Percentiles rank a stretch among this genome's conserved stretches.
Conservation (phyloP, 2,888 invertebrate species). For the Tigriopus californicus region DNA sequence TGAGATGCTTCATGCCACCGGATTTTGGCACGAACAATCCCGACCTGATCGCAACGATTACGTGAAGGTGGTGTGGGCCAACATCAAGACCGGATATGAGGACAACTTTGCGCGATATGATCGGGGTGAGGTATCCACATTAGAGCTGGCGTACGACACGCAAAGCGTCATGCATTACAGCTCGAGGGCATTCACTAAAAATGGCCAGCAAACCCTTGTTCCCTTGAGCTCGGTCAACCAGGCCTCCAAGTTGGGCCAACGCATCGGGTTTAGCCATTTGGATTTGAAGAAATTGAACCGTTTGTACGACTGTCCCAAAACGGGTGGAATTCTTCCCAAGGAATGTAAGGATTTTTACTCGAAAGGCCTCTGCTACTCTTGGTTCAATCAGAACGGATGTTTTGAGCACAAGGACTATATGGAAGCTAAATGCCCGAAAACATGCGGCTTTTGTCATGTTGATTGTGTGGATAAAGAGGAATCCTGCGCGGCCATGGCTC, state of each 20-base stretch:
- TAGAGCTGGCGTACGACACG: constrained; percentile 33
- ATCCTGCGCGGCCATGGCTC: no score
- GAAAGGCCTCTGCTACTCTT: no score
- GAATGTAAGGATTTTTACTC: no score
- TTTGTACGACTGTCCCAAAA: not conserved
- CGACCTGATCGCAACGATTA: constrained; percentile 49
- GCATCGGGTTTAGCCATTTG: not conserved
- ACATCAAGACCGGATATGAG: constrained; percentile 33
- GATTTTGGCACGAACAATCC: not conserved
- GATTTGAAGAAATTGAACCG: not conserved
- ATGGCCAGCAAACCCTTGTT: not conserved
- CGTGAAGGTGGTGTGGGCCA: constrained; percentile 50
- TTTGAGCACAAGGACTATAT: no score
- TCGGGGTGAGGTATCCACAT: constrained; percentile 26
- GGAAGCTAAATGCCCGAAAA: no score
- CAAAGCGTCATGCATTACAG: constrained; percentile 36
- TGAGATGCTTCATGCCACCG: not conserved
- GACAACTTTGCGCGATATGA: not conserved
- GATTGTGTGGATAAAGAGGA: no score
- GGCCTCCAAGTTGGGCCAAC: not conserved
- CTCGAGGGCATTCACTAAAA: constrained; percentile 31
- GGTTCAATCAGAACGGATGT: no score
- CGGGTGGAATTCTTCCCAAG: no score
- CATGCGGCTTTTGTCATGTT: no score
- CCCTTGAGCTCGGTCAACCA: not conserved